Percentiles rank a stretch among this genome's conserved stretches.
These are phyloP conservation scores for Heliconius melpomene DNA, from an alignment of 1,140 invertebrate species.

Conservation along the genomic window DNA sequence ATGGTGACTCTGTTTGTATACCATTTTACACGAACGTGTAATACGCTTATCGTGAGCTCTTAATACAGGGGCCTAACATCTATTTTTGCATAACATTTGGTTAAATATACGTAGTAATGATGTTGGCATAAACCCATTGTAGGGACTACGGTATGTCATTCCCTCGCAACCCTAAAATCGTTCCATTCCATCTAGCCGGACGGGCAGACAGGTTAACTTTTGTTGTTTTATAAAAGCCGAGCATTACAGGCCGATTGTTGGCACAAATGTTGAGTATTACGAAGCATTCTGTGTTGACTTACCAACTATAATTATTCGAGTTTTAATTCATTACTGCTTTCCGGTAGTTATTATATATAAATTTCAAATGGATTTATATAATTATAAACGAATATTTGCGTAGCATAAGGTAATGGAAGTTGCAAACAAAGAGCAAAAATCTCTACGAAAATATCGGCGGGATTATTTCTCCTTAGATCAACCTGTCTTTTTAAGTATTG, in stretches of 20 bases:
- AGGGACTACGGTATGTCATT: constrained; percentile 71
- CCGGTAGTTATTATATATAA: constrained; percentile 33
- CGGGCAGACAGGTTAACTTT: constrained; percentile 78
- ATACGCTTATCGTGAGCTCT: constrained; percentile 14
- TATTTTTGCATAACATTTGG: constrained; percentile 33
- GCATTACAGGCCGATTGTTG: constrained; percentile 77
- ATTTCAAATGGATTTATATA: not conserved
- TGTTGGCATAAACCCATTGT: constrained; percentile 53
- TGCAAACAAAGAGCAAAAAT: not conserved
- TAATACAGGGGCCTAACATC: constrained; percentile 23
- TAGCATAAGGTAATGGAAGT: not conserved
- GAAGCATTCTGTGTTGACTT: constrained; percentile 70
- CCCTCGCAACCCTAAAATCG: constrained; percentile 77
- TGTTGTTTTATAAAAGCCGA: constrained; percentile 74
- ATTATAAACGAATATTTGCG: not conserved
- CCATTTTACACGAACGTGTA: constrained; percentile 25
- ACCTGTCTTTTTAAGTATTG: constrained; percentile 29
- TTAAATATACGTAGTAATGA: constrained; percentile 18
- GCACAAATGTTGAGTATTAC: constrained; percentile 78
- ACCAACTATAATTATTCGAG: constrained; percentile 60
- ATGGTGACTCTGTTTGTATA: constrained; percentile 56
- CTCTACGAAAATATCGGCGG: not conserved
- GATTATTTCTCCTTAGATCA: constrained; percentile 17
- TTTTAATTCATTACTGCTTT: constrained; percentile 58
- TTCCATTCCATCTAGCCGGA: constrained; percentile 66